A percentile compares a stretch with the other conserved stretches of the same genome.
These are phyloP conservation scores for Recurvirostra avosetta DNA, from an alignment of 2,113 vertebrate genomes.

Conservation along the genomic window DNA sequence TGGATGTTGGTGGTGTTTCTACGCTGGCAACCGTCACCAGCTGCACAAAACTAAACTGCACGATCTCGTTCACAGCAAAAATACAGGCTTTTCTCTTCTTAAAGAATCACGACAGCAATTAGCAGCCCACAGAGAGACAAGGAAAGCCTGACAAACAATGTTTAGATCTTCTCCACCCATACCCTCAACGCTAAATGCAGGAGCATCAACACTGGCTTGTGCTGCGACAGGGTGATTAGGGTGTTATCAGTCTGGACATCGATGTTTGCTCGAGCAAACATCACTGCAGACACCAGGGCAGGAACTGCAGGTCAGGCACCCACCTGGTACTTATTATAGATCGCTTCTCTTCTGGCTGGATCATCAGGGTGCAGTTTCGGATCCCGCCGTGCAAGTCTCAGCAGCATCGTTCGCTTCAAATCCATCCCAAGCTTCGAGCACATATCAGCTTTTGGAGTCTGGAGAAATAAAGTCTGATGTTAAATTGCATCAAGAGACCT, in stretches of 20 bases:
- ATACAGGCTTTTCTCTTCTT: background rate
- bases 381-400: constrained; percentile 82
- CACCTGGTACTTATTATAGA: constrained; percentile 91
- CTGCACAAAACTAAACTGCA: background rate
- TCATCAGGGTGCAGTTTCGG: constrained; percentile 81
- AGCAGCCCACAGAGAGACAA: background rate
- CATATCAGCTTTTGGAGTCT: constrained; percentile 88
- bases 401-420: constrained; percentile 90
- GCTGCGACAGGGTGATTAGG: fast-evolving
- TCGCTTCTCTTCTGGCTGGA: constrained; percentile 70
- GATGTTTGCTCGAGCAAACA: background rate
- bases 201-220: fast-evolving
- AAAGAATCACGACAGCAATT: fast-evolving
- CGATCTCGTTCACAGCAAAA: background rate
- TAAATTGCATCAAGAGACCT: background rate
- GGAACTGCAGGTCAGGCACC: background rate
- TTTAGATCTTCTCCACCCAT: background rate
- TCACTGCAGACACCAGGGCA: background rate
- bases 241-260: too few relatives aligned
- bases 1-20: background rate
- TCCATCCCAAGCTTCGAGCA: constrained; percentile 95
- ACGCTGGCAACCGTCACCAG: fast-evolving
- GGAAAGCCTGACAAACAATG: background rate
- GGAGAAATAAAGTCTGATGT: background rate
- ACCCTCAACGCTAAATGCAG: background rate